Conservation (phyloP, 2,888 invertebrate genomes). For the Galeopsomyia nigrocyanea region DNA sequence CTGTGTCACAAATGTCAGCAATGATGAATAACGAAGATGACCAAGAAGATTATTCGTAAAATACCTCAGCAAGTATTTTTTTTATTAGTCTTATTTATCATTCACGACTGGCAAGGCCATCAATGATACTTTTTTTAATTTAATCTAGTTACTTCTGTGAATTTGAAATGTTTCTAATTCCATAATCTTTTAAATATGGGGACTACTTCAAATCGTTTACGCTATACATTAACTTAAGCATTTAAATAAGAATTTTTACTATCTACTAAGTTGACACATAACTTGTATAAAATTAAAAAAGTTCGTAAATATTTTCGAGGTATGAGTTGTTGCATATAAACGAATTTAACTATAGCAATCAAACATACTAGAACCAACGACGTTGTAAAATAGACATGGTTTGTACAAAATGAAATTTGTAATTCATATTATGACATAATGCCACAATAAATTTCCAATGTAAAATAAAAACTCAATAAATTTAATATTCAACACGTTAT, state of each 20-base stretch:
- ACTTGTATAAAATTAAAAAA: too few relatives aligned
- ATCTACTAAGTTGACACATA: too few relatives aligned
- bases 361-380: not conserved
- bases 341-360: too few relatives aligned
- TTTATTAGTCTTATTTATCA: not conserved
- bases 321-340: too few relatives aligned
- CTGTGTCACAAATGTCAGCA: conserved; percentile 73
- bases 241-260: too few relatives aligned
- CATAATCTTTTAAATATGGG: not conserved
- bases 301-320: too few relatives aligned
- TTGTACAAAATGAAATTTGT: not conserved
- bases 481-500: not conserved
- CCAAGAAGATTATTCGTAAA: conserved; percentile 71
- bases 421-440: not conserved
- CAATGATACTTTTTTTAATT: conserved; percentile 24
- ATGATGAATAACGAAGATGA: conserved; percentile 71
- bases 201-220: too few relatives aligned
- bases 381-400: not conserved
- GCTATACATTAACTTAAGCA: too few relatives aligned
- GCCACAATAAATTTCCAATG: too few relatives aligned
- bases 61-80: conserved; percentile 49
- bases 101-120: not conserved
- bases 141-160: conserved; percentile 21
- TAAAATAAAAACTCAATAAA: not conserved
- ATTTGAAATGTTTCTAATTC: not conserved